These are phyloP conservation scores for Meteorus cinctellus DNA, from an alignment of 2,888 invertebrate genomes.

Conservation along the genomic window DNA sequence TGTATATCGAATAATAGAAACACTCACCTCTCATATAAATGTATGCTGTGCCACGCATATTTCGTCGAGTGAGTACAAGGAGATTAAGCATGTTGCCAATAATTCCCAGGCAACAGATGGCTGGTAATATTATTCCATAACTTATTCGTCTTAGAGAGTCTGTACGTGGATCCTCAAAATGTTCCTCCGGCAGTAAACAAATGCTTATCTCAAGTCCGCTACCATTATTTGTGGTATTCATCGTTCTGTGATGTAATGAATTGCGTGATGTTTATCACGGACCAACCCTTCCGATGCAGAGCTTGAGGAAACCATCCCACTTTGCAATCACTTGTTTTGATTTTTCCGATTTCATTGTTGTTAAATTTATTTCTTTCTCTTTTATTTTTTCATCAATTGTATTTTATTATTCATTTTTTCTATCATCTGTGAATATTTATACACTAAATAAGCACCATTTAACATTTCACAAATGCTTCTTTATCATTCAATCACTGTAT, in stretches of 20 bases:
- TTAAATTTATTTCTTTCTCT: background rate
- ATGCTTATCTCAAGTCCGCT: conserved; percentile 52
- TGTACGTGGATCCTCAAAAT: conserved; percentile 77
- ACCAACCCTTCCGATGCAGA: too few species aligned
- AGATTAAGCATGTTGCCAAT: conserved; percentile 86
- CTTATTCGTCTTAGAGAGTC: conserved; percentile 77
- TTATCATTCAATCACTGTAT: background rate
- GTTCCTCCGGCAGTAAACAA: conserved; percentile 59
- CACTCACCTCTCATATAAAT: conserved; percentile 84
- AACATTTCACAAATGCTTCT: background rate
- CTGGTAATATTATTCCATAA: conserved; percentile 81
- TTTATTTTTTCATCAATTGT: background rate
- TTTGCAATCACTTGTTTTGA: too few species aligned
- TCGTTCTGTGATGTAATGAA: conserved; percentile 35
- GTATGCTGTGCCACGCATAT: conserved; percentile 87
- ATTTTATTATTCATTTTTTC: background rate
- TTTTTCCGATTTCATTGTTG: too few species aligned
- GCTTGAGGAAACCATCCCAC: too few species aligned
- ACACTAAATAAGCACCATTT: background rate
- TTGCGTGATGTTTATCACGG: too few species aligned
- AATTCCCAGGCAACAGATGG: conserved; percentile 83
- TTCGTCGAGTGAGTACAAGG: conserved; percentile 83
- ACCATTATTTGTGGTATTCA: conserved; percentile 53
- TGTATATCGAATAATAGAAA: background rate
- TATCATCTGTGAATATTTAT: background rate